These are phyloP conservation scores for Trichomalopsis sarcophagae DNA, from an alignment of 1,140 invertebrate species.

Conservation along the genomic window DNA sequence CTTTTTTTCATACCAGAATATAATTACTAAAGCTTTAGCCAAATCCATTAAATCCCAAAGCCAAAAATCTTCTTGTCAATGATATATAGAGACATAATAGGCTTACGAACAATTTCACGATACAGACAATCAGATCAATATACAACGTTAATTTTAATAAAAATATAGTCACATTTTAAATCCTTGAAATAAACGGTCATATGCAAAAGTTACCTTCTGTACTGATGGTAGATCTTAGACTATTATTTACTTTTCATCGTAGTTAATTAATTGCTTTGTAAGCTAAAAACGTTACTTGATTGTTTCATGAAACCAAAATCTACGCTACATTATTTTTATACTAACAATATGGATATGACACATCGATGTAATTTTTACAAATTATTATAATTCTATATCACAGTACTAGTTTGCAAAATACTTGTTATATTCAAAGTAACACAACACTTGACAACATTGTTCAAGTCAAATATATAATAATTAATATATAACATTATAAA, in stretches of 20 bases:
- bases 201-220: background rate
- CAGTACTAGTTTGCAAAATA: slow-evolving; percentile 26
- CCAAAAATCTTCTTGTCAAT: background rate
- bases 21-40: too few species aligned
- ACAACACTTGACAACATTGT: slow-evolving; percentile 6
- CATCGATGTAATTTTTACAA: slow-evolving; percentile 12
- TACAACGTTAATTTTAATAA: background rate
- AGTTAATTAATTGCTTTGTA: background rate
- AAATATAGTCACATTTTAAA: background rate
- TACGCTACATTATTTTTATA: slow-evolving; percentile 33
- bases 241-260: background rate
- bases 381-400: slow-evolving; percentile 22
- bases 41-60: too few species aligned
- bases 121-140: background rate
- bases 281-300: background rate
- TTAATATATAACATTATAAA: background rate
- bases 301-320: slow-evolving; percentile 23
- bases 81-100: background rate
- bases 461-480: background rate
- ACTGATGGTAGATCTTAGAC: background rate
- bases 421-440: slow-evolving; percentile 1
- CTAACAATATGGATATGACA: slow-evolving; percentile 4
- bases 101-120: background rate
- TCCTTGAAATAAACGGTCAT: background rate
- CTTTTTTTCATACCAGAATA: too few species aligned